Base-by-base conservation (phyloP, 2,888 invertebrate genomes). In the Sphecodes monilicornis region DNA sequence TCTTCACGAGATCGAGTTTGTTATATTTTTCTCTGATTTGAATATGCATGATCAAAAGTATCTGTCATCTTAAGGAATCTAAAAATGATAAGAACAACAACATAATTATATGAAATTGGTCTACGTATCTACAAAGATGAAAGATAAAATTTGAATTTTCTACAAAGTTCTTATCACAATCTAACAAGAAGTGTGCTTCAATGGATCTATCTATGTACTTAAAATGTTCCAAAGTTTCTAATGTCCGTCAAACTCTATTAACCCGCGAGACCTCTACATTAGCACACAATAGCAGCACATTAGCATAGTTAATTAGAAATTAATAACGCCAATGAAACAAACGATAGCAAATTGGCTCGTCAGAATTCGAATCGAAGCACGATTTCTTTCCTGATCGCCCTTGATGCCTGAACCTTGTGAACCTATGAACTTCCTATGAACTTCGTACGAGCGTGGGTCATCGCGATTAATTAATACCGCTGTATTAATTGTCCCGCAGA, bases 401-500 rank as follows among this genome's bases (percentile, higher is more conserved):
- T 13, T 57, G 32, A 64, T 29, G 18, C 2, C 22, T 29, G 64
- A 64, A 64, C 32, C 32, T n/a, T 26, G n/a, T 57, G 57, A 57
- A n/a, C 57, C n/a, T 16, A 2, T 16, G 29, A 60, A 60, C 60
- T 5, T 60, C 0, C 16, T n/a, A n/a, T n/a, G n/a, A n/a, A n/a
- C n/a, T n/a, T 60, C 6, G 60, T 60, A 57, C 0, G 16, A 22
- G 22, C 29, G 64, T 43, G 36, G 11, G 41, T n/a, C 4, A 43
- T 10, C 2, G 26, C 6, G 6, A 18, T 18, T 64, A 22, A 32
- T 68, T 69, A 54, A 50, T 50, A 26, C 4, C 22, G 41, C 4
- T 3, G 50, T 1, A 43, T 43, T 57, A 77, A 77, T 77, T 75
- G 54, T 6, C 16, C 70, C 77, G 22, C 89, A 95, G 95, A 95